These are phyloP conservation scores for Anorthoa munda DNA, from an alignment of 2,888 invertebrate species.

Conservation along the genomic window DNA sequence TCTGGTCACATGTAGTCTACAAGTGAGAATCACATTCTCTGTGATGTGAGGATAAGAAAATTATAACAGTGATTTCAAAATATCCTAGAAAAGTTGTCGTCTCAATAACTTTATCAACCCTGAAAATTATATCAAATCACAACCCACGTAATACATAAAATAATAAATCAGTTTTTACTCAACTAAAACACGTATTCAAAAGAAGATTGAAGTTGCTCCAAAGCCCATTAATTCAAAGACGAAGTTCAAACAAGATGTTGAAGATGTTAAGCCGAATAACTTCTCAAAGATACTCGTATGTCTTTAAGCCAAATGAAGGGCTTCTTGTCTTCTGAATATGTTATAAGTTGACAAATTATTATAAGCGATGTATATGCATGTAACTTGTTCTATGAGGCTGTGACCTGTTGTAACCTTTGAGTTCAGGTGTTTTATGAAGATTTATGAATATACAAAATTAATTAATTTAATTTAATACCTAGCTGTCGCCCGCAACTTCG, in stretches of 20 bases:
- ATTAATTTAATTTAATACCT: no score
- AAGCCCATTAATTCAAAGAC: constrained; percentile 62
- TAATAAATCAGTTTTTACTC: constrained; percentile 56
- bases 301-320: constrained; percentile 63
- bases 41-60: not conserved
- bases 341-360: constrained; percentile 61
- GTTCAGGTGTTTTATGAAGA: not conserved
- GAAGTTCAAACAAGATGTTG: constrained; percentile 59
- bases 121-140: not conserved
- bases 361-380: constrained; percentile 32
- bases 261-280: constrained; percentile 60
- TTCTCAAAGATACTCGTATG: constrained; percentile 60
- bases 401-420: not conserved
- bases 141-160: constrained; percentile 21
- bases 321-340: constrained; percentile 60
- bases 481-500: no score
- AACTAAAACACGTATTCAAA: constrained; percentile 52
- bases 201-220: constrained; percentile 60
- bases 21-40: no score
- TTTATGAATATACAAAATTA: no score
- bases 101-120: not conserved
- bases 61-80: not conserved
- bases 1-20: not conserved
- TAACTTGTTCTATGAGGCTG: constrained; percentile 12
- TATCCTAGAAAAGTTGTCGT: not conserved